Evolutionary conservation across 2,113 vertebrate species (phyloP), one percentile per base, ranked within the genome.

Genomic region (Oreochromis tanganicae): DNA sequence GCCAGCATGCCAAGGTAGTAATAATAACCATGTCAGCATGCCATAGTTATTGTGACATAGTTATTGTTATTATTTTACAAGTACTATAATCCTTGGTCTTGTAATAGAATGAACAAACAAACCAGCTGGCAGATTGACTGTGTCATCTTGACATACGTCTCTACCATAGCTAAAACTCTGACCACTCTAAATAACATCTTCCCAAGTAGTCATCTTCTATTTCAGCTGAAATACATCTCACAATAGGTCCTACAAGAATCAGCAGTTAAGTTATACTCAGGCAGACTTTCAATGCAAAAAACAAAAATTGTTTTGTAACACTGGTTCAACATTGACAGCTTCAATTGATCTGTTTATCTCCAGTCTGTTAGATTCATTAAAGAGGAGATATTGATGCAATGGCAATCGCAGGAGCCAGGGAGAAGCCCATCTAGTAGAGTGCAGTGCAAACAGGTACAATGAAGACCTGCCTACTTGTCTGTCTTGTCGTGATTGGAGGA

Each of bases 401-500:
- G 79, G 81, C 79, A 61, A 73, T 83, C 73, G 57, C 80, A 82
- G 36, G 27, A 38, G 48, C 66, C 43, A 36, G 48, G 48, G 61
- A 85, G 71, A 78, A 59, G 85, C 85, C 85, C 79, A 89, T 93
- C 86, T 88, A 71, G 82, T 88, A 71, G 85, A 85, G 86, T 79
- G 54, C 71, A 83, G 63, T 52, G 87, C 81, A 85, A 87, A 88
- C 61, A 86, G 88, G 81, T 87, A 84, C 82, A 89, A 91, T 85
- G 86, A 85, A 56, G 78, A 85, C 71, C 79, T 86, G 91, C 91
- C 88, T 82, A 17, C 80, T 88, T 89, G 83, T 92, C 91, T 71
- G 21, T 85, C 43, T 87, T 80, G 86, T 87, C 46, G 55, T 21
- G 85, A 91, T 55, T 81, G 82, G 80, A 85, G 66, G 46, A 34